A percentile compares a stretch with the other conserved stretches of the same genome.
phyloP scores from a whole-genome alignment of 2,797 vertebrate species.

The Helostoma temminkii region DNA sequence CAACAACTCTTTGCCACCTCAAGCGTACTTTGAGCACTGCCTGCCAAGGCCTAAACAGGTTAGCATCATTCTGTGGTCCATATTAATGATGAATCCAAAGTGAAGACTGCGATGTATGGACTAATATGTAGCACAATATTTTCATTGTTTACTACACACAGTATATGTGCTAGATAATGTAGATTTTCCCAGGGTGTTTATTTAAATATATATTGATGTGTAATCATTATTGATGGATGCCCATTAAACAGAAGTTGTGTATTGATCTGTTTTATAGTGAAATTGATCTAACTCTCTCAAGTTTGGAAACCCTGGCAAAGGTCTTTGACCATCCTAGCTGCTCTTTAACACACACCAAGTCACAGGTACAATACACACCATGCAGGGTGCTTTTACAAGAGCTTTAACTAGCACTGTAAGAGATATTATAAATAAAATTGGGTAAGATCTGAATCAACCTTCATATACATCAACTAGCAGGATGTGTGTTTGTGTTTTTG shows the following conservation, averaged over 20 bases:
- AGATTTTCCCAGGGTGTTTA: too few relatives aligned
- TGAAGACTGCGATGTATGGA: too few relatives aligned
- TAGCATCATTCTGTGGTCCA: neutral
- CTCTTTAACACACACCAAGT: constrained; percentile 69
- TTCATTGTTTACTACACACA: neutral
- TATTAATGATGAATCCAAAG: too few relatives aligned
- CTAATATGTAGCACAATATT: too few relatives aligned
- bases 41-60: constrained; percentile 86
- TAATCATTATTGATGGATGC: neutral
- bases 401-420: neutral
- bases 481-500: constrained; percentile 29
- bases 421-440: neutral
- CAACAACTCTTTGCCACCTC: constrained; percentile 80
- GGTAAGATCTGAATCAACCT: neutral
- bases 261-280: constrained; percentile 78
- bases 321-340: constrained; percentile 86
- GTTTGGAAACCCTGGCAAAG: constrained; percentile 87
- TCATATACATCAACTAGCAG: neutral
- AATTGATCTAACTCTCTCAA: constrained; percentile 85
- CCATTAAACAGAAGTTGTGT: neutral
- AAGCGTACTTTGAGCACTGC: constrained; percentile 77
- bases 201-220: neutral
- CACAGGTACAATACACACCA: constrained; percentile 76
- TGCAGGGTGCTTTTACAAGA: neutral
- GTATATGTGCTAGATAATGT: too few relatives aligned